Conservation (phyloP, 1,140 invertebrate genomes). For the Rhyacophila brunnea region DNA sequence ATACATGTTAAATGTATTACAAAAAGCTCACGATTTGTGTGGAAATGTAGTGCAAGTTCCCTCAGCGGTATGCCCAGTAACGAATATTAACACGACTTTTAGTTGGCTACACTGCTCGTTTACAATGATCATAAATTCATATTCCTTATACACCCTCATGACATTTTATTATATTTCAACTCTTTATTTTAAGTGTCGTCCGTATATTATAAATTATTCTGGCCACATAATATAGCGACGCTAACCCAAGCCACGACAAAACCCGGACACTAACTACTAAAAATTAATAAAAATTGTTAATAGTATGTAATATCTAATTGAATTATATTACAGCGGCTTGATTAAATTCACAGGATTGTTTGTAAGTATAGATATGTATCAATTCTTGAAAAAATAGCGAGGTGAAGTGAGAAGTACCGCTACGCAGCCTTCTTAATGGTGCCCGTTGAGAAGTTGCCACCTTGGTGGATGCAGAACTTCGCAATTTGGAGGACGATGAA, state of each 20-base stretch:
- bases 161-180: slow-evolving; percentile 32
- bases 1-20: too few relatives aligned
- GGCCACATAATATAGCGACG: neutral
- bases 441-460: too few relatives aligned
- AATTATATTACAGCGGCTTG: neutral
- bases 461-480: too few relatives aligned
- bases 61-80: slow-evolving; percentile 9
- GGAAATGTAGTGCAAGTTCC: neutral
- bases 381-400: neutral
- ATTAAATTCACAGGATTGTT: neutral
- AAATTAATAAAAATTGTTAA: slow-evolving; percentile 10
- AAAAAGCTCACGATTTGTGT: too few relatives aligned
- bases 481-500: too few relatives aligned
- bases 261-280: neutral
- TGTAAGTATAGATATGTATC: neutral
- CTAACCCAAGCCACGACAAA: neutral
- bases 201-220: slow-evolving; percentile 27
- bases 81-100: slow-evolving; percentile 27
- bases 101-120: slow-evolving; percentile 3
- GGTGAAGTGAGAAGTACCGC: too few relatives aligned
- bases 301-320: neutral
- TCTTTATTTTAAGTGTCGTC: slow-evolving; percentile 26
- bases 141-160: slow-evolving; percentile 26
- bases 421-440: too few relatives aligned
- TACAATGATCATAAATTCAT: slow-evolving; percentile 33